Percentiles rank a stretch among this genome's conserved stretches.
phyloP scores from a whole-genome alignment of 2,888 invertebrate species.

The Rotaria socialis region DNA sequence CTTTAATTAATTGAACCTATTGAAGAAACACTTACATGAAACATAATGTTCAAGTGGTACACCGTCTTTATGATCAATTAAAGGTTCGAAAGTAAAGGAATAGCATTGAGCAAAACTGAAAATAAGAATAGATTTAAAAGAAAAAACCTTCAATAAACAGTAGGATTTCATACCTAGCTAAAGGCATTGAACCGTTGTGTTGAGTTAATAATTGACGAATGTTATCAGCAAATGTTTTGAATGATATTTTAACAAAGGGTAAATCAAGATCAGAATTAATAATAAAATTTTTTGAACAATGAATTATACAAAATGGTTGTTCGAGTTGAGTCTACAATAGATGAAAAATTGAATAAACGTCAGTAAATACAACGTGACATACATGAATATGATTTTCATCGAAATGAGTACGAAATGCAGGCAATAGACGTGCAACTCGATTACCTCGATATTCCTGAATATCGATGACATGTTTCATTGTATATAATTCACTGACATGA shows the following conservation, averaged over 20 bases:
- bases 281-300: slow-evolving; percentile 12
- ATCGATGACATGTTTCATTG: slow-evolving; percentile 27
- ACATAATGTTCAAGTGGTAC: slow-evolving; percentile 79
- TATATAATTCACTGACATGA: slow-evolving; percentile 27
- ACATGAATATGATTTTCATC: neutral
- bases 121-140: neutral
- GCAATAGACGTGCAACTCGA: slow-evolving; percentile 22
- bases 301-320: neutral
- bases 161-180: neutral
- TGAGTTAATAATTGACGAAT: neutral
- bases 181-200: slow-evolving; percentile 21
- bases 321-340: neutral
- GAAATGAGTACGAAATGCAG: neutral
- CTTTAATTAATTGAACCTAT: too few species aligned
- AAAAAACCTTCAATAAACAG: neutral
- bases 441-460: slow-evolving; percentile 32
- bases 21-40: slow-evolving; percentile 63
- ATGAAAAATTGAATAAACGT: neutral
- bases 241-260: neutral
- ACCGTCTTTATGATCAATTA: slow-evolving; percentile 66
- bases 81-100: neutral
- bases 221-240: neutral
- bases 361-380: neutral
- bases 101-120: slow-evolving; percentile 18
- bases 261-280: slow-evolving; percentile 30